These are phyloP conservation scores for Crocallis elinguaria DNA, from an alignment of 2,888 invertebrate species.

Conservation along the genomic window DNA sequence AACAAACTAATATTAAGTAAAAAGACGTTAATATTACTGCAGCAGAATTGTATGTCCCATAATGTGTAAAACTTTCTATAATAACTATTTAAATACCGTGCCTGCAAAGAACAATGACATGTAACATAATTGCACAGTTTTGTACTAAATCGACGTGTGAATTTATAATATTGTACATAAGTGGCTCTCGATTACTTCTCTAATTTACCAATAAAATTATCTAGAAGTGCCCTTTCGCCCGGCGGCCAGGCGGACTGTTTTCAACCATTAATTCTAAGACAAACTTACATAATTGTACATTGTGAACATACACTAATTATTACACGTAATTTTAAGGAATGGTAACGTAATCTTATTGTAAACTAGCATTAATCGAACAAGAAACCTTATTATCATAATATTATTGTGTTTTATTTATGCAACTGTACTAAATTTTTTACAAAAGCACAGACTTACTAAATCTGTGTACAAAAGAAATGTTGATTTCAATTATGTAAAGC, in stretches of 20 bases:
- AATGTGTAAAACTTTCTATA: no score
- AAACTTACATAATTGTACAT: slow-evolving; percentile 78
- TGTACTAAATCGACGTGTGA: slow-evolving; percentile 36
- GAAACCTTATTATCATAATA: slow-evolving; percentile 85
- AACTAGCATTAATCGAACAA: slow-evolving; percentile 83
- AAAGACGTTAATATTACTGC: no score
- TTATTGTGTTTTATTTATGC: slow-evolving; percentile 69
- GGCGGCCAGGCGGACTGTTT: slow-evolving; percentile 78
- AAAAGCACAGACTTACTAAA: not conserved
- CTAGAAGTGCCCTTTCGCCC: slow-evolving; percentile 80
- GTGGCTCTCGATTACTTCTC: slow-evolving; percentile 57
- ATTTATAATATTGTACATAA: slow-evolving; percentile 38
- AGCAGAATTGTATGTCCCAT: no score
- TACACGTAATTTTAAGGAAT: slow-evolving; percentile 71
- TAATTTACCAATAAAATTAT: slow-evolving; percentile 59
- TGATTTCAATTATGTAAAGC: no score
- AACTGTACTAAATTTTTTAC: not conserved
- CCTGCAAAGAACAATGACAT: not conserved
- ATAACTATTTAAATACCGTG: not conserved
- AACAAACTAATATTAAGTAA: no score
- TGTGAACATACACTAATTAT: slow-evolving; percentile 83
- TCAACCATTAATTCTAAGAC: slow-evolving; percentile 76
- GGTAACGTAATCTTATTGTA: slow-evolving; percentile 83
- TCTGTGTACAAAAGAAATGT: no score
- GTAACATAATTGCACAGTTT: not conserved